Percentiles rank a stretch among this genome's conserved stretches.
Conservation (phyloP, 2,888 invertebrate species). For the Sinhomidia bicolor region DNA sequence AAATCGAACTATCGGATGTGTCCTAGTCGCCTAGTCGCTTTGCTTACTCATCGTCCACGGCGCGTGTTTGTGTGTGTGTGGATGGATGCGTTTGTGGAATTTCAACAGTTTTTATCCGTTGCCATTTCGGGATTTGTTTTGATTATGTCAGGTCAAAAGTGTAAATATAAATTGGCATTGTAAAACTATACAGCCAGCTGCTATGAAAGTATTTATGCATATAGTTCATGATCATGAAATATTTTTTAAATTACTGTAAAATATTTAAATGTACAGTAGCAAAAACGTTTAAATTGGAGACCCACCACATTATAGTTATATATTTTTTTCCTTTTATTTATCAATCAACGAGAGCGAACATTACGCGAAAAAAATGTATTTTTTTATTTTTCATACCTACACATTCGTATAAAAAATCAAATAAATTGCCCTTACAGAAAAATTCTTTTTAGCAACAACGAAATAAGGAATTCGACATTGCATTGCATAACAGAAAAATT, state of each 20-base stretch:
- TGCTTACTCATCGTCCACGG: conserved; percentile 24
- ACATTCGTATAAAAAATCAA: conserved; percentile 12
- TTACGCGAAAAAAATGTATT: not conserved
- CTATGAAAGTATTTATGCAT: not conserved
- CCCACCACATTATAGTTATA: too few species aligned
- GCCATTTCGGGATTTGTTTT: conserved; percentile 16
- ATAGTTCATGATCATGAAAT: too few species aligned
- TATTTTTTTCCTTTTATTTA: not conserved
- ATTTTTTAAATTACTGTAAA: too few species aligned
- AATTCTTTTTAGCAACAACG: not conserved
- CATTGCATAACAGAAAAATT: not conserved
- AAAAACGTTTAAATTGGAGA: too few species aligned
- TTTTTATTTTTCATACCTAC: not conserved
- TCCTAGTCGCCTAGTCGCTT: not conserved
- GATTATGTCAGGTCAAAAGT: not conserved
- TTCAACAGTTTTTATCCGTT: not conserved
- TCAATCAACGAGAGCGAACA: not conserved
- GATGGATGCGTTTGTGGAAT: not conserved
- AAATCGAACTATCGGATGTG: not conserved
- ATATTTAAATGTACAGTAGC: too few species aligned
- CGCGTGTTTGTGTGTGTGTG: not conserved
- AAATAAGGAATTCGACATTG: not conserved
- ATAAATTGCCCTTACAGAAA: not conserved
- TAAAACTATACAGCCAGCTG: not conserved
- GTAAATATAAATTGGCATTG: not conserved